Evolutionary conservation across 2,888 invertebrate species (phyloP), one percentile per base, ranked within the genome.

Genomic region (Pachycephus smyrnensis): DNA sequence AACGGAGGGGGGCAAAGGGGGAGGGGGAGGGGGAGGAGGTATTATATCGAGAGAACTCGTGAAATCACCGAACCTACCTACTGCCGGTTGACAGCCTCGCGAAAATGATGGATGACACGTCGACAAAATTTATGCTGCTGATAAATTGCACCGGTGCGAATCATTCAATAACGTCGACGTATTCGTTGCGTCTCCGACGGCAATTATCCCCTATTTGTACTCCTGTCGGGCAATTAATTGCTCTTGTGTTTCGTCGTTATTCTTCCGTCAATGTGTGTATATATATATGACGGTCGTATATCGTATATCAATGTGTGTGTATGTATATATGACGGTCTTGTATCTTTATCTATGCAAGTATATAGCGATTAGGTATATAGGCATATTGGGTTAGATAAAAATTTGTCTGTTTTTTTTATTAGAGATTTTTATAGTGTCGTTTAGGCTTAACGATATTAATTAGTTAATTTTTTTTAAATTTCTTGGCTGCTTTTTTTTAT

Each of bases 191-290:
- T 71, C 71, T 71, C 31, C 71, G 31, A 74, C 77, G 75, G 75
- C 77, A 77, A 77, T 77, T 75, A 77, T 77, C 77, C 32, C 75
- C 37, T 71, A 77, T 77, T 77, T 75, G 74, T 77, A 77, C 75
- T 75, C 75, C 32, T 40, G 71, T 36, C 74, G 71, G 71, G 32
- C 71, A 71, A 71, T 71, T 71, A 71, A 71, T 71, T 71, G 71
- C 33, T 71, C 31, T 71, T 33, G 71, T 12, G 71, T 71, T 55
- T 23, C 31, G 71, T 23, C 71, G 71, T 71, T 71, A 71, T 71
- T 33, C 71, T 71, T 71, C 23, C 55, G 55, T 71, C 71, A 4
- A 6, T n/a, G 12, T 6, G 69, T 11, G 4, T 40, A 4, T 37
- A 37, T 37, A 37, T 1, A 12, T 33, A 35, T 37, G 12, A n/a